Evolutionary conservation across 2,797 vertebrate species (phyloP).

Genomic region (Cercopithecus petaurista): DNA sequence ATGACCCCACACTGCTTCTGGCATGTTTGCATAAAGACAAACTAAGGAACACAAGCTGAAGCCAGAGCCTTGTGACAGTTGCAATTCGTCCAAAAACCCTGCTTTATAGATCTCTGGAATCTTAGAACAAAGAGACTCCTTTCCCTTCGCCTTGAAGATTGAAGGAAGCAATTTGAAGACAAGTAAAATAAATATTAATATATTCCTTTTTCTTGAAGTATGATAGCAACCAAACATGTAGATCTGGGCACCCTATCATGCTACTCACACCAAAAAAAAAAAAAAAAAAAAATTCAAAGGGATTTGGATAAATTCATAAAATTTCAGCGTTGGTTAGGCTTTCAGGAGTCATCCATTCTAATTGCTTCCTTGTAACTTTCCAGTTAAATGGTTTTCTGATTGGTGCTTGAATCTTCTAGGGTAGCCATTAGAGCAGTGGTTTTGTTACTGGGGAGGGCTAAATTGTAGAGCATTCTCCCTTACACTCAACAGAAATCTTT

Average conservation of each 20-base stretch:
- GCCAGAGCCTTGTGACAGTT: background rate
- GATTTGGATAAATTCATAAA: background rate
- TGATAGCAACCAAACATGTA: background rate
- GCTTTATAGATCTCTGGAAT: background rate
- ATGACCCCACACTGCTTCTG: background rate
- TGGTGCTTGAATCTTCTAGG: background rate
- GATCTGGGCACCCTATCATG: background rate
- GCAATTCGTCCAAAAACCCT: background rate
- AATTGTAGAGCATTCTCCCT: background rate
- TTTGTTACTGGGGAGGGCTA: background rate
- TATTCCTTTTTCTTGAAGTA: background rate
- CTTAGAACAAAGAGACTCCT: background rate
- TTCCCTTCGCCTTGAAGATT: background rate
- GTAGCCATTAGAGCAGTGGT: background rate
- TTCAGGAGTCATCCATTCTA: background rate
- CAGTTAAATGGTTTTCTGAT: background rate
- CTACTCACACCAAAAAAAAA: background rate
- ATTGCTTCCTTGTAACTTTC: background rate
- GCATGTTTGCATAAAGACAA: conserved; percentile 36
- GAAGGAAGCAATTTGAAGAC: background rate
- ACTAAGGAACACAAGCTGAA: background rate
- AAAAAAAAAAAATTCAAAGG: background rate
- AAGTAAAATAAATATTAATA: background rate
- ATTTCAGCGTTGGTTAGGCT: background rate
- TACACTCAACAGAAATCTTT: background rate